Evolutionary conservation across 64 coral and sea anemone genomes (phyloP).

Genomic region (Pocillopora damicornis): DNA sequence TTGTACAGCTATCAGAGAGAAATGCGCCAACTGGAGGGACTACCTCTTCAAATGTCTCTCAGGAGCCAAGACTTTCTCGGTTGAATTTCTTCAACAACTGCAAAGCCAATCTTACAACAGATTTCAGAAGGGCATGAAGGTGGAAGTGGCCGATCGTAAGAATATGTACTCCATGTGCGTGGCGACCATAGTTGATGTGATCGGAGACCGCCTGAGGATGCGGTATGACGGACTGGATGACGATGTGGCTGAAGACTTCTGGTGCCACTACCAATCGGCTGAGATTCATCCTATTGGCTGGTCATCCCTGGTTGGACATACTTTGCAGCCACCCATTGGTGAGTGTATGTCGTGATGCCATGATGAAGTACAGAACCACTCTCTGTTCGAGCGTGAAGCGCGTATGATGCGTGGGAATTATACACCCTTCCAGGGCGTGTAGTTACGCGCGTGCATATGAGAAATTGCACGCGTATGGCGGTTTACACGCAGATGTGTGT

Average conservation of each 20-base stretch:
- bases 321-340: conserved; percentile 94
- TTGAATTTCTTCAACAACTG: conserved; percentile 95
- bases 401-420: too few relatives aligned
- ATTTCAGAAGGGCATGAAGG: conserved; percentile 98
- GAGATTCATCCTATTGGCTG: conserved; percentile 98
- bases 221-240: conserved; percentile 94
- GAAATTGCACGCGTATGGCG: too few relatives aligned
- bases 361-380: too few relatives aligned
- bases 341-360: neutral
- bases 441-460: too few relatives aligned
- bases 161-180: conserved; percentile 99
- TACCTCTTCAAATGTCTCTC: conserved; percentile 97
- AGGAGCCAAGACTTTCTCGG: conserved; percentile 98
- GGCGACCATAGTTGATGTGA: conserved; percentile 95
- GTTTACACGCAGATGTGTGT: too few relatives aligned
- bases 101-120: conserved; percentile 55
- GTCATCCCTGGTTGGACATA: conserved; percentile 95
- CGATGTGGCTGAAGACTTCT: conserved; percentile 93
- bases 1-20: conserved; percentile 75
- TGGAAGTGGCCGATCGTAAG: conserved; percentile 97
- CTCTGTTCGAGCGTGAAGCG: too few relatives aligned
- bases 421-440: too few relatives aligned
- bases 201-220: conserved; percentile 85
- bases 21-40: conserved; percentile 84
- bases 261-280: conserved; percentile 97